A percentile compares a stretch with the other conserved stretches of the same genome.
Conservation (phyloP, 2,888 invertebrate species). For the Pteria penguin region DNA sequence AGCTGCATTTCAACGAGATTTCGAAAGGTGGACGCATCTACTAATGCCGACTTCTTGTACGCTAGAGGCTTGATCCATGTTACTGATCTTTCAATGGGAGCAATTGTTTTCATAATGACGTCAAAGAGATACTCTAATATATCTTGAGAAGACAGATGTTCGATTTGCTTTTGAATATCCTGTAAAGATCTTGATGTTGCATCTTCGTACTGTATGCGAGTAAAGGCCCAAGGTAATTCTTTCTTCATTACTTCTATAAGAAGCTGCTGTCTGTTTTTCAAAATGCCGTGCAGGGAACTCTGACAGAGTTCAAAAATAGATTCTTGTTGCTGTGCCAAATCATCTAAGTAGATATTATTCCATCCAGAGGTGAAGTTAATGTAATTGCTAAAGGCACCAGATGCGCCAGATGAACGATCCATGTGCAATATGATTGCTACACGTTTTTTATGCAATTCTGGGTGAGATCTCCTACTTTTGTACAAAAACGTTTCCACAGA, state of each 20-base stretch:
- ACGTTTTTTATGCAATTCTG: background rate
- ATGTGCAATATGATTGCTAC: constrained; percentile 26
- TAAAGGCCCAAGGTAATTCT: constrained; percentile 58
- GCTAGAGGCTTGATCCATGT: background rate
- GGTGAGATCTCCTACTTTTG: background rate
- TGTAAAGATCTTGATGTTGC: constrained; percentile 36
- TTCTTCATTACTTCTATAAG: constrained; percentile 37
- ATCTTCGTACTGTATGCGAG: constrained; percentile 49
- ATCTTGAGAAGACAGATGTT: constrained; percentile 30
- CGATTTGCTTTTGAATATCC: constrained; percentile 42
- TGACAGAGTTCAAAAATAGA: constrained; percentile 49
- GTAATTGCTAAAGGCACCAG: constrained; percentile 23
- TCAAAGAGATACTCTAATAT: constrained; percentile 1
- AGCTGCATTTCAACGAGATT: background rate
- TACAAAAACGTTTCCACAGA: background rate
- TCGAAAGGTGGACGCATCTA: background rate
- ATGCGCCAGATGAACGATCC: background rate
- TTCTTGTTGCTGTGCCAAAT: background rate
- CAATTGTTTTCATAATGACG: constrained; percentile 1
- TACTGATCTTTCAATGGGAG: background rate
- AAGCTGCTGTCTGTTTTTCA: constrained; percentile 20
- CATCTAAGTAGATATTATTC: constrained; percentile 39
- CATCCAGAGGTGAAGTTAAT: constrained; percentile 58
- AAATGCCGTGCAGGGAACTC: constrained; percentile 32
- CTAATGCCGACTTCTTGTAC: background rate